Base-by-base conservation (phyloP, 2,113 vertebrate genomes). In the Ceratotherium simum region DNA sequence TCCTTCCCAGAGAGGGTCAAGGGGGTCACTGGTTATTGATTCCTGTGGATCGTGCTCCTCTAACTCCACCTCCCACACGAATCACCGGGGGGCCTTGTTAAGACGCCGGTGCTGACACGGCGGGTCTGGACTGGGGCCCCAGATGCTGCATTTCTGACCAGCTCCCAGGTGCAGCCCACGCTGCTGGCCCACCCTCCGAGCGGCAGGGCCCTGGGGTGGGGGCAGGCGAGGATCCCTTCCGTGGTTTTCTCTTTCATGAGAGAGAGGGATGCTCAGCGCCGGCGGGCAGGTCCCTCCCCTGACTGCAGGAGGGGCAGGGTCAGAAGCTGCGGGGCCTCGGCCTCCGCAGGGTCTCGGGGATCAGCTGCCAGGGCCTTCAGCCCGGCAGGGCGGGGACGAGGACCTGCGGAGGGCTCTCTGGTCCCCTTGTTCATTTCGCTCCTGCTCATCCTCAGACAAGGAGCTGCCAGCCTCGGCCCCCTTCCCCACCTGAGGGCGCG, bases 11-110 rank as follows among this genome's bases (percentile, higher is more conserved):
- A 70, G 17, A 25, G 20, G 16, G 29, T 7, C 62, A 12, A 36
- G 39, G n/a, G 25, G 8, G 1, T 0, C 7, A 4, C 6, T 12
- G 4, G 3, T 25, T 6, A 5, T n/a, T 27, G 60, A 20, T 5
- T 27, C 58, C 31, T 3, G 21, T 27, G 10, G 6, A 72, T 27
- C 23, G 16, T 6, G 3, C 51, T 36, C 56, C 85, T 85, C 62
- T 27, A 9, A 20, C 25, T 14, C 51, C 13, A 33, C 16, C 0
- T 0, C 4, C 7, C 56, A 4, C 25, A 25, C 0, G 33, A 70
- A 20, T 33, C 42, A 3, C 39, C 12, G 33, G 39, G 20, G 67
- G 14, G 2, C 25, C 60, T 33, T 33, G 89, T 42, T 25, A 33
- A 51, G 60, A 31, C 13, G 25, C 8, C 27, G 11, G 6, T 21